A percentile compares a stretch with the other conserved stretches of the same genome.
These are phyloP conservation scores for Micropoecilia bifurca DNA, from an alignment of 2,797 vertebrate species.

Conservation along the genomic window DNA sequence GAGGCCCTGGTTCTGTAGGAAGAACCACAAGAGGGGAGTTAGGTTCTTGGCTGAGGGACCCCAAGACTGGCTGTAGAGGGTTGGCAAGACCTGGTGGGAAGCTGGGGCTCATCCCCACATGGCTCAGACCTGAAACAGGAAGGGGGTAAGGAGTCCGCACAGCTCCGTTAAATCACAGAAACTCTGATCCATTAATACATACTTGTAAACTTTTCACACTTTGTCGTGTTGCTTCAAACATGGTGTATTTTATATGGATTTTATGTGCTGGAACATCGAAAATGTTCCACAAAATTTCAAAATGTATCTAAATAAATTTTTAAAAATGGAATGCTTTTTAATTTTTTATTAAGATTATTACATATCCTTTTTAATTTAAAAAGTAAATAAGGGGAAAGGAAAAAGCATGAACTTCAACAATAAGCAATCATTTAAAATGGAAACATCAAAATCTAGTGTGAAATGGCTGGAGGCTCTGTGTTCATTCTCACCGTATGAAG, in stretches of 20 bases:
- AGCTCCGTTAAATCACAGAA: slow-evolving; percentile 12
- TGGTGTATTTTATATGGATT: neutral
- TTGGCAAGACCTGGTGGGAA: slow-evolving; percentile 91
- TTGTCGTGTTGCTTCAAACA: neutral
- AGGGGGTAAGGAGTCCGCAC: neutral
- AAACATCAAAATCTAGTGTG: neutral
- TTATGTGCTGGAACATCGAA: neutral
- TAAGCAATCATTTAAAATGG: neutral
- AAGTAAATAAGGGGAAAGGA: neutral
- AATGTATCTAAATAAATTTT: neutral
- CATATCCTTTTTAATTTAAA: neutral
- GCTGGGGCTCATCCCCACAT: slow-evolving; percentile 88
- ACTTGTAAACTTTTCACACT: neutral
- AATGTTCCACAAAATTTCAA: neutral
- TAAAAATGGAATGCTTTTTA: neutral
- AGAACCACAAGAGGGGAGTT: slow-evolving; percentile 89
- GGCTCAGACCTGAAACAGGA: slow-evolving; percentile 85
- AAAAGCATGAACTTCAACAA: slow-evolving; percentile 5
- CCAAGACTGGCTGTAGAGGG: slow-evolving; percentile 90
- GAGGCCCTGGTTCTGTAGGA: slow-evolving; percentile 89
- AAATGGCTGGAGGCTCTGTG: neutral
- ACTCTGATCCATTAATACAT: slow-evolving; percentile 8
- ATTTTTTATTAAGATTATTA: neutral
- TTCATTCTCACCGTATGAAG: slow-evolving; percentile 87
- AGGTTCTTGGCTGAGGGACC: slow-evolving; percentile 89